These are phyloP conservation scores for Mesoclemmys tuberculata DNA, from an alignment of 2,113 vertebrate genomes.

Conservation along the genomic window DNA sequence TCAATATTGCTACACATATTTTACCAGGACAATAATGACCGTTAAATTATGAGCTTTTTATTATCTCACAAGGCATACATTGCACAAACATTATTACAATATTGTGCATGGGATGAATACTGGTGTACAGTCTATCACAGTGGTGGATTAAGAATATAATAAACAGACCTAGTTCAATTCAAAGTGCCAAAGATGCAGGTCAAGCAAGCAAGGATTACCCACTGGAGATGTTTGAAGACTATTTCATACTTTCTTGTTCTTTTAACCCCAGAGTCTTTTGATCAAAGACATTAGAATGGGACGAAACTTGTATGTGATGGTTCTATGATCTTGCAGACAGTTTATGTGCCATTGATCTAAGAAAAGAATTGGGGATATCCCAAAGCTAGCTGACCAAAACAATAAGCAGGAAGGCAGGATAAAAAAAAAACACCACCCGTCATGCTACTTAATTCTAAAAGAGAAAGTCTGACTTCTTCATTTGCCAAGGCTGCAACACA, in stretches of 20 bases:
- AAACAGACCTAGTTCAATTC: neutral
- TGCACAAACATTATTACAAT: neutral
- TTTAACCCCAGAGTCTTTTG: slow-evolving; percentile 4
- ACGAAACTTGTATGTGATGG: neutral
- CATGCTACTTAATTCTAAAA: neutral
- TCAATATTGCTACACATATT: neutral
- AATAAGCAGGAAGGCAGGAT: neutral
- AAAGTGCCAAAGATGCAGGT: neutral
- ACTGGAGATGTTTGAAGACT: slow-evolving; percentile 7
- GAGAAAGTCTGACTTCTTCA: neutral
- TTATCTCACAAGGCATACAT: neutral
- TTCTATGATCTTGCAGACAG: slow-evolving; percentile 30
- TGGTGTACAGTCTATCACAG: neutral
- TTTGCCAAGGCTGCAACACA: neutral
- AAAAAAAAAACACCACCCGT: neutral
- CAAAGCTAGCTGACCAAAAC: slow-evolving; percentile 11
- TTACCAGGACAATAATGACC: neutral
- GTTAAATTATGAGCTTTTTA: neutral
- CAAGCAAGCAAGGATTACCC: slow-evolving; percentile 3
- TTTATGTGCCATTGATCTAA: neutral
- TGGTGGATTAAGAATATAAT: neutral
- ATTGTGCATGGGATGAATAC: neutral
- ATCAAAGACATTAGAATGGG: neutral
- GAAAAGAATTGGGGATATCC: neutral
- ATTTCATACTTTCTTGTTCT: slow-evolving; percentile 44